Evolutionary conservation across 92 coral and sea anemone species (phyloP).

Genomic region (Pocillopora grandis): DNA sequence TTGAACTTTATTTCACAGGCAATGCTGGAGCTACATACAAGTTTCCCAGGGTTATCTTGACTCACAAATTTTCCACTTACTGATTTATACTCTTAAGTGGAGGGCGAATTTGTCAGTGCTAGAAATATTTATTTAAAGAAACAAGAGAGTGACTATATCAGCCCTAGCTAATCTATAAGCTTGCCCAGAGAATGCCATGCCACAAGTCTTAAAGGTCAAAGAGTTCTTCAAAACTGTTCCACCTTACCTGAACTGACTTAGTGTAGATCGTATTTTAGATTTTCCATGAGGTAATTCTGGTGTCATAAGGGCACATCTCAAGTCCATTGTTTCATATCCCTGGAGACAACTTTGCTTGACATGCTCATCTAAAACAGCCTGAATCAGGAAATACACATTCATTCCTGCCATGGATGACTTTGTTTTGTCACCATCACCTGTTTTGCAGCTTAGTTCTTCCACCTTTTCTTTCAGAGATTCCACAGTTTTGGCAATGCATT

Average conservation of each 20-base stretch:
- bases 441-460: constrained; percentile 33
- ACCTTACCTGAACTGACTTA: constrained; percentile 79
- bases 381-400: constrained; percentile 58
- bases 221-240: no score
- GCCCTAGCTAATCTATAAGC: no score
- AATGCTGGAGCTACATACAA: no score
- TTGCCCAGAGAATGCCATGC: no score
- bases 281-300: constrained; percentile 62
- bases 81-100: no score
- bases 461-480: constrained; percentile 51
- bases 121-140: no score
- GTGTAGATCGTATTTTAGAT: constrained; percentile 58
- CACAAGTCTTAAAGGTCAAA: no score
- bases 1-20: no score
- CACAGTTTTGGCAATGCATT: constrained; percentile 49
- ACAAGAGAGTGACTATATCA: no score
- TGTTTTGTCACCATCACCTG: background rate
- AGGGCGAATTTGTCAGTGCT: no score
- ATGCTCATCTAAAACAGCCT: constrained; percentile 58
- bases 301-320: constrained; percentile 49
- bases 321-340: constrained; percentile 7
- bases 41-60: no score
- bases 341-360: constrained; percentile 12
- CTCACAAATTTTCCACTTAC: no score
- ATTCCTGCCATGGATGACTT: constrained; percentile 63